These are phyloP conservation scores for Nannoperca obscura DNA, from an alignment of 2,797 vertebrate genomes.

Conservation along the genomic window DNA sequence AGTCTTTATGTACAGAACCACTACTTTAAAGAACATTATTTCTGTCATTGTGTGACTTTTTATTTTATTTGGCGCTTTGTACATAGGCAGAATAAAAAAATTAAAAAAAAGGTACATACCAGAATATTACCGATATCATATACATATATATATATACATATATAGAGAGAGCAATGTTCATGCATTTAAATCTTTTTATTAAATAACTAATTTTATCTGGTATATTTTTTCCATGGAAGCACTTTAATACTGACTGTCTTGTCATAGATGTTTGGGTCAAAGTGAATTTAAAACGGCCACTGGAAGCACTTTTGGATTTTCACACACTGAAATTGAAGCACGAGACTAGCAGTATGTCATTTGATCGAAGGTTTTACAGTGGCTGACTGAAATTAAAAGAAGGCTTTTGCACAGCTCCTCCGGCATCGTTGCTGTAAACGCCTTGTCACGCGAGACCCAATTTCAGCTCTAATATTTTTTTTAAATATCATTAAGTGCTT, in stretches of 20 bases:
- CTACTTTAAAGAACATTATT: not conserved
- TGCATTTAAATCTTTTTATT: not conserved
- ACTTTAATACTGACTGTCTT: not conserved
- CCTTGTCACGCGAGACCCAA: not conserved
- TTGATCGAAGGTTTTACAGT: not conserved
- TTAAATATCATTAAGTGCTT: not conserved
- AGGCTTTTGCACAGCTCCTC: not conserved
- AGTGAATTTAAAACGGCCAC: too few species aligned
- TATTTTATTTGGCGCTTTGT: not conserved
- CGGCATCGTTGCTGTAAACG: not conserved
- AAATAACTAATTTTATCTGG: not conserved
- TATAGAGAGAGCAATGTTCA: too few species aligned
- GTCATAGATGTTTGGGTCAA: not conserved
- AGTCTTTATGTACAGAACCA: not conserved
- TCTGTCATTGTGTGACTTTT: not conserved
- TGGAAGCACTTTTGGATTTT: not conserved
- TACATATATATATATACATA: too few species aligned
- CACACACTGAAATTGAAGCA: not conserved
- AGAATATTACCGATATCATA: not conserved
- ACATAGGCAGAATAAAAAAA: not conserved
- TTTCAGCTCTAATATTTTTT: not conserved
- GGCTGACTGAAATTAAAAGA: not conserved
- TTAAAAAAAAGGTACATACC: not conserved
- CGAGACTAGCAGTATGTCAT: not conserved
- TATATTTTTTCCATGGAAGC: too few species aligned